Evolutionary conservation across 2,888 invertebrate genomes (phyloP).

Genomic region (Thalpophila matura): DNA sequence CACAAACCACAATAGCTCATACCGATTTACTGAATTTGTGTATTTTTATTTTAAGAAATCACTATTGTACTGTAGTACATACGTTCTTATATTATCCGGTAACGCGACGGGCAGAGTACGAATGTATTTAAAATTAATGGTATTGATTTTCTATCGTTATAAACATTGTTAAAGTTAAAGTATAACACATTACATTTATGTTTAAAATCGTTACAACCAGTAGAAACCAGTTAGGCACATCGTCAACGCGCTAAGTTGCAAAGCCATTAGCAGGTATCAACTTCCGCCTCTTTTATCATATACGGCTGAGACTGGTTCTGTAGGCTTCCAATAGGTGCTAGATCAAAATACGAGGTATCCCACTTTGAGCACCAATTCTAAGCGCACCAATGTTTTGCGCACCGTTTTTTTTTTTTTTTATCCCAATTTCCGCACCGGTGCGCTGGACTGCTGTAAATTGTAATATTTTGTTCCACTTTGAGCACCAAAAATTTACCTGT

Average conservation of each 20-base stretch:
- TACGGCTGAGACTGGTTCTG: conserved; percentile 8
- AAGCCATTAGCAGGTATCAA: conserved; percentile 13
- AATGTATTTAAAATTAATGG: too few relatives aligned
- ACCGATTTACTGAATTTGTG: conserved; percentile 4
- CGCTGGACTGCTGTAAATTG: too few relatives aligned
- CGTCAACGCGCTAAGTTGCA: not conserved
- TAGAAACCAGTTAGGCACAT: conserved; percentile 2
- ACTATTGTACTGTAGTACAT: not conserved
- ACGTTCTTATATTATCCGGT: not conserved
- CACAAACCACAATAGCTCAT: conserved; percentile 15
- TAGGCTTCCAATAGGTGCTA: not conserved
- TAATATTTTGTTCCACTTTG: too few relatives aligned
- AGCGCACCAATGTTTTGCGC: too few relatives aligned
- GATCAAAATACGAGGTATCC: not conserved
- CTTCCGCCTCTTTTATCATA: conserved; percentile 25
- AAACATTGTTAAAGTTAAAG: too few relatives aligned
- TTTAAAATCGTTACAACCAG: not conserved
- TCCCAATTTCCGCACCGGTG: too few relatives aligned
- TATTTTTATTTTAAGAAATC: conserved; percentile 12
- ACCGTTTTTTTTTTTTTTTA: too few relatives aligned
- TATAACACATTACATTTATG: too few relatives aligned
- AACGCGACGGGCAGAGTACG: too few relatives aligned
- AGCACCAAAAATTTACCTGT: too few relatives aligned
- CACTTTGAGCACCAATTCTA: too few relatives aligned
- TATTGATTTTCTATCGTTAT: too few relatives aligned